Evolutionary conservation across 2,888 invertebrate genomes (phyloP).

Genomic region (Leuctra nigra): DNA sequence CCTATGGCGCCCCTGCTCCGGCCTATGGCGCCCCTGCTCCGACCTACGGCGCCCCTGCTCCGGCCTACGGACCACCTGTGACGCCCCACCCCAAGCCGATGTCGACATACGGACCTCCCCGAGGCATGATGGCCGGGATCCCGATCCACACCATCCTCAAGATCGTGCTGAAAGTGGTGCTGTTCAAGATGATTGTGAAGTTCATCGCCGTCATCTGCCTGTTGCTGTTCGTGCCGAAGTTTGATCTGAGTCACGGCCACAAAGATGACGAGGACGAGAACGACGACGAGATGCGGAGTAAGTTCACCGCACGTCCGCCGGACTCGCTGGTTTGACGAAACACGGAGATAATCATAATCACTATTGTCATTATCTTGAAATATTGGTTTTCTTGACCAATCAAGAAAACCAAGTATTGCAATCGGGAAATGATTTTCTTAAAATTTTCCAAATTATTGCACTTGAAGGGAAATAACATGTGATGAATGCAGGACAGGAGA

Average conservation of each 20-base stretch:
- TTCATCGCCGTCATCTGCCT: slow-evolving; percentile 70
- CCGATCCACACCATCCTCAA: slow-evolving; percentile 41
- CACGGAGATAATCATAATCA: no score
- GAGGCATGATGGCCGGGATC: not conserved
- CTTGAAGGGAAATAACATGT: no score
- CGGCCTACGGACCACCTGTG: not conserved
- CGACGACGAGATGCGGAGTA: slow-evolving; percentile 32
- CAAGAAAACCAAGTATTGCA: no score
- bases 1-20: slow-evolving; percentile 35
- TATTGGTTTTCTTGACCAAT: no score
- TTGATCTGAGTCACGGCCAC: slow-evolving; percentile 41
- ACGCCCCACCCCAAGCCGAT: not conserved
- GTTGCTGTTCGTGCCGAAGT: slow-evolving; percentile 66
- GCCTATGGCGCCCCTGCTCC: not conserved
- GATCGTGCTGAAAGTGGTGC: slow-evolving; percentile 63
- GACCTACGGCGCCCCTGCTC: not conserved
- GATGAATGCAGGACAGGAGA: no score
- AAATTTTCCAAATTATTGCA: no score
- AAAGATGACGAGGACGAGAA: slow-evolving; percentile 37
- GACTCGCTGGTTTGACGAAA: no score
- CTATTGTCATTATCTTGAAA: no score
- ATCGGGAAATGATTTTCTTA: no score
- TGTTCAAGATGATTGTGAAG: slow-evolving; percentile 76
- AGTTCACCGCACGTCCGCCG: not conserved
- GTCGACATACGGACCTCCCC: not conserved